These are phyloP conservation scores for Hafferia zeledoni DNA, from an alignment of 2,797 vertebrate genomes.

Conservation along the genomic window DNA sequence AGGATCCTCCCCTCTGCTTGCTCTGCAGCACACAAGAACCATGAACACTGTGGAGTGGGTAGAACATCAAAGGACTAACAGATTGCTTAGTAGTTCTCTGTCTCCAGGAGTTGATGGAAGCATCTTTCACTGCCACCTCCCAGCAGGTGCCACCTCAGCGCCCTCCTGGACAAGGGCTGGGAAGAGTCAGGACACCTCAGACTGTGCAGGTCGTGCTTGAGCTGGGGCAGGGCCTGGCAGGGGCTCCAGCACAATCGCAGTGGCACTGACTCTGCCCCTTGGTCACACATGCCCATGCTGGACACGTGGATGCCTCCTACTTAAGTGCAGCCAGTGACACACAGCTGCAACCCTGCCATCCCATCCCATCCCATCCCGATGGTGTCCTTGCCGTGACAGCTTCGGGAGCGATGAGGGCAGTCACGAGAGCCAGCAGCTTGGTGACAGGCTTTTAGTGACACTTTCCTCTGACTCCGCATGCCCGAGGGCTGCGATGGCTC, in stretches of 20 bases:
- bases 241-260: fast-evolving
- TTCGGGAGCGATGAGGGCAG: fast-evolving
- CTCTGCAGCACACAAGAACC: not conserved
- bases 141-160: not conserved
- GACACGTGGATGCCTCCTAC: fast-evolving
- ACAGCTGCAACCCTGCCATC: fast-evolving
- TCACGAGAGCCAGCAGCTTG: not conserved
- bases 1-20: not conserved
- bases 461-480: fast-evolving
- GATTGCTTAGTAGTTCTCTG: not conserved
- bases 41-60: fast-evolving
- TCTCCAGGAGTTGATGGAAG: not conserved
- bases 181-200: not conserved
- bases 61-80: not conserved
- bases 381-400: fast-evolving
- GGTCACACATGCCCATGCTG: fast-evolving
- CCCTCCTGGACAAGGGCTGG: not conserved
- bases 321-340: fast-evolving
- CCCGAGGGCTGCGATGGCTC: not conserved
- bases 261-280: not conserved
- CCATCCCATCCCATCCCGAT: not conserved
- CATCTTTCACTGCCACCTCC: not conserved
- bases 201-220: fast-evolving
- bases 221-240: fast-evolving
- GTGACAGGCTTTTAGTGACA: not conserved